Conservation (phyloP, 1,140 invertebrate species). For the Pseudachorutes palmiensis region DNA sequence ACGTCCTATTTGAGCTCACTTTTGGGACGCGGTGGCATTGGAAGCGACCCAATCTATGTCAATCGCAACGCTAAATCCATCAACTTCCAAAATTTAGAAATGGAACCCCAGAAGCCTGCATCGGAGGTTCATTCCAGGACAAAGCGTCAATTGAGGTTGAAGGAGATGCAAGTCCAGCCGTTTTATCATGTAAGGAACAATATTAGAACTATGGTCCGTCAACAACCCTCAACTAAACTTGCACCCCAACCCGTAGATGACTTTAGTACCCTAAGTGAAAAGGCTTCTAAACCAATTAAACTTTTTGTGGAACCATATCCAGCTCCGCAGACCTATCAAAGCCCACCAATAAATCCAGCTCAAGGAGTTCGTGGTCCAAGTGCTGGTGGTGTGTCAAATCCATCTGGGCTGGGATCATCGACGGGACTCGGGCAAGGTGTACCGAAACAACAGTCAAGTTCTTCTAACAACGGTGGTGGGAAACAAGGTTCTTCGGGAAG, state of each 20-base stretch:
- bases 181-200: slow-evolving; percentile 11
- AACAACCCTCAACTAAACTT: background rate
- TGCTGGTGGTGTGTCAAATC: background rate
- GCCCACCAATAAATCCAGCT: slow-evolving; percentile 2
- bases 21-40: background rate
- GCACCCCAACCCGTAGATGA: background rate
- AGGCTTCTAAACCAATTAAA: slow-evolving; percentile 10
- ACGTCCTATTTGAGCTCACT: background rate
- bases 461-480: background rate
- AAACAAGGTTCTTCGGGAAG: background rate
- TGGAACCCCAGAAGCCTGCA: background rate
- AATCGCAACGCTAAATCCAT: slow-evolving; percentile 1
- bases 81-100: too few species aligned
- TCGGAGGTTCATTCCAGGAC: background rate
- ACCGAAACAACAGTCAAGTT: background rate
- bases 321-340: background rate
- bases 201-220: slow-evolving; percentile 12
- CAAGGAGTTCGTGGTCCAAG: background rate
- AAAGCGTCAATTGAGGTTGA: background rate
- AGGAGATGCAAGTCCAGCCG: background rate
- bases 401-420: background rate
- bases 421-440: background rate
- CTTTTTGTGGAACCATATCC: slow-evolving; percentile 8
- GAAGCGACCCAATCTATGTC: background rate
- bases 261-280: slow-evolving; percentile 1